Percentiles rank a stretch among this genome's conserved stretches.
These are phyloP conservation scores for Pelosia muscerda DNA, from an alignment of 2,888 invertebrate genomes.

Conservation along the genomic window DNA sequence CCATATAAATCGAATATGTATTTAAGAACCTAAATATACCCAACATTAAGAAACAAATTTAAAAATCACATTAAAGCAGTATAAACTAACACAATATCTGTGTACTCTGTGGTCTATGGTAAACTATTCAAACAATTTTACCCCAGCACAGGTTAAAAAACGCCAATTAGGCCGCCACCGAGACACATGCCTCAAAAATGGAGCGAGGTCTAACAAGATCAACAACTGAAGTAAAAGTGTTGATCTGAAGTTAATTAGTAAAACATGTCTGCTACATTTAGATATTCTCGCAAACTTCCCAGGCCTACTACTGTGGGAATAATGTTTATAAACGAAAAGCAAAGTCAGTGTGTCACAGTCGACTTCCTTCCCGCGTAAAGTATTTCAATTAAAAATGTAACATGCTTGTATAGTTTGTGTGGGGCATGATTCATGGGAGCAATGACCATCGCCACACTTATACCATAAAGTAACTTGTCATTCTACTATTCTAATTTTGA, in stretches of 20 bases:
- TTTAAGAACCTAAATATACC: too few relatives aligned
- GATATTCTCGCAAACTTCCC: neutral
- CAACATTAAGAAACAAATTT: too few relatives aligned
- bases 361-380: conserved; percentile 36
- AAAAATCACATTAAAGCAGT: too few relatives aligned
- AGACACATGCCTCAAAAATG: conserved; percentile 7
- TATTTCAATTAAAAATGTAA: conserved; percentile 44
- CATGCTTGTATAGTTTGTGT: neutral
- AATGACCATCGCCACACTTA: conserved; percentile 17
- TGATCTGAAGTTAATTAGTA: conserved; percentile 16
- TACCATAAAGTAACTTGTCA: neutral
- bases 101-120: neutral
- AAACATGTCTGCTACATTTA: conserved; percentile 13
- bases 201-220: conserved; percentile 12
- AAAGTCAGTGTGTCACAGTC: conserved; percentile 14
- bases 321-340: conserved; percentile 24
- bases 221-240: conserved; percentile 18
- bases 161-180: conserved; percentile 30
- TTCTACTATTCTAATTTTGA: neutral
- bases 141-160: conserved; percentile 26
- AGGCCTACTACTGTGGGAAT: conserved; percentile 27
- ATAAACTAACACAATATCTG: neutral
- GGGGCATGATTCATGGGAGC: conserved; percentile 17
- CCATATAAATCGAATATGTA: too few relatives aligned
- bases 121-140: conserved; percentile 13